These are phyloP conservation scores for Dilophus febrilis DNA, from an alignment of 2,888 invertebrate genomes.

Conservation along the genomic window DNA sequence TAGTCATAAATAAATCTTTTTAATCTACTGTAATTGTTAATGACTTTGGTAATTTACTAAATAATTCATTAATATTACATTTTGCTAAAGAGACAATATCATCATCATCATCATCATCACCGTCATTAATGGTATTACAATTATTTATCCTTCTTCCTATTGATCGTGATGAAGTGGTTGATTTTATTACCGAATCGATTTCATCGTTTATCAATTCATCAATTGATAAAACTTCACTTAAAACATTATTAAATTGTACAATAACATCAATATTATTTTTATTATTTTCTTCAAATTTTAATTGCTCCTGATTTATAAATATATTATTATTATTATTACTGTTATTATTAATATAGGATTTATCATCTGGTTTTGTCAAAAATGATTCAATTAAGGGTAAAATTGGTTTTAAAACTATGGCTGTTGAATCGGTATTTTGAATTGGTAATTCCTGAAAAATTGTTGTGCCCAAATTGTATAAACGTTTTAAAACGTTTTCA, in stretches of 20 bases:
- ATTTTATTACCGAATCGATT: background rate
- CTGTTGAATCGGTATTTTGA: slow-evolving; percentile 15
- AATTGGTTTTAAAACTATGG: too few relatives aligned
- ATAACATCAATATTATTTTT: slow-evolving; percentile 12
- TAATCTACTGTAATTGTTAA: too few relatives aligned
- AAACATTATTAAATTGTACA: slow-evolving; percentile 25
- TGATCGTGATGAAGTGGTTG: too few relatives aligned
- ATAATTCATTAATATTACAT: too few relatives aligned
- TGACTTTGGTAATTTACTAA: too few relatives aligned
- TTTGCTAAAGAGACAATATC: too few relatives aligned
- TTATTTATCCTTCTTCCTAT: too few relatives aligned
- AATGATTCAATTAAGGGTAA: too few relatives aligned
- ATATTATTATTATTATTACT: background rate
- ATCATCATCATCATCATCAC: too few relatives aligned
- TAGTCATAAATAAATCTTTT: too few relatives aligned
- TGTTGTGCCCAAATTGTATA: slow-evolving; percentile 25
- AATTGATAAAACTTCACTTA: slow-evolving; percentile 26
- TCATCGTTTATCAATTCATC: slow-evolving; percentile 2
- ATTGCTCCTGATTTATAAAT: background rate
- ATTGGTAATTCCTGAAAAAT: slow-evolving; percentile 17
- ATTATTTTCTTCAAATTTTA: slow-evolving; percentile 1
- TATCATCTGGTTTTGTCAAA: background rate
- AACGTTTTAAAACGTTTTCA: slow-evolving; percentile 26
- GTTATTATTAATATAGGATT: background rate
- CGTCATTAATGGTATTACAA: too few relatives aligned